phyloP scores from a whole-genome alignment of 2,797 vertebrate species.

The Helarctos malayanus region DNA sequence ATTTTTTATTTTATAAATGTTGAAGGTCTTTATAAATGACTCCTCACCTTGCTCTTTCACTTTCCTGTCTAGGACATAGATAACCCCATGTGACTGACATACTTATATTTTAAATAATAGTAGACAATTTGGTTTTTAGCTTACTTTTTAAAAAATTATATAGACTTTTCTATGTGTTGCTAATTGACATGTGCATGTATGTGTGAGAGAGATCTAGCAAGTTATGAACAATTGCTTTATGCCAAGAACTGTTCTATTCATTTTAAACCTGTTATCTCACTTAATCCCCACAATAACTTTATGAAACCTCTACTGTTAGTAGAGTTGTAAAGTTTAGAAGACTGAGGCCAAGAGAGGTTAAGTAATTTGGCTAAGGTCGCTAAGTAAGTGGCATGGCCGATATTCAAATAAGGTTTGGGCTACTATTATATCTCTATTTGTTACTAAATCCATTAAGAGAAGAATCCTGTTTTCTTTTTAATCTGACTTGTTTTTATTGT shows the following conservation, averaged over 20 bases:
- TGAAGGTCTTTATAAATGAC: slow-evolving; percentile 27
- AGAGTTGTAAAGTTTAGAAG: background rate
- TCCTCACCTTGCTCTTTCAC: background rate
- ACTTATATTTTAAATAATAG: slow-evolving; percentile 15
- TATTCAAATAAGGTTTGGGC: background rate
- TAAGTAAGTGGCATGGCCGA: background rate
- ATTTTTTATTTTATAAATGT: slow-evolving; percentile 35
- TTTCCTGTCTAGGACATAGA: background rate
- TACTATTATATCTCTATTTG: background rate
- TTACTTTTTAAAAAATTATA: background rate
- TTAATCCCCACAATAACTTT: slow-evolving; percentile 30
- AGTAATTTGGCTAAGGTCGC: background rate
- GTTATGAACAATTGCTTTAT: background rate
- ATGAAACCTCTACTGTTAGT: background rate
- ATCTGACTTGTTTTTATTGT: slow-evolving; percentile 18
- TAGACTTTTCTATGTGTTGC: background rate
- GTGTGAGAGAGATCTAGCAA: background rate
- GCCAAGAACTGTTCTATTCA: background rate
- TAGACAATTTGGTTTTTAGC: background rate
- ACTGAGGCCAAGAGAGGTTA: background rate
- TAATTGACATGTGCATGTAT: background rate
- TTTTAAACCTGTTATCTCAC: slow-evolving; percentile 10
- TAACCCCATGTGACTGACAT: background rate
- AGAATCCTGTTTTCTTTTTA: background rate
- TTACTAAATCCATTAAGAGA: background rate